Base-by-base conservation (phyloP, 2,888 invertebrate genomes). In the Drosophila meridionalis region DNA sequence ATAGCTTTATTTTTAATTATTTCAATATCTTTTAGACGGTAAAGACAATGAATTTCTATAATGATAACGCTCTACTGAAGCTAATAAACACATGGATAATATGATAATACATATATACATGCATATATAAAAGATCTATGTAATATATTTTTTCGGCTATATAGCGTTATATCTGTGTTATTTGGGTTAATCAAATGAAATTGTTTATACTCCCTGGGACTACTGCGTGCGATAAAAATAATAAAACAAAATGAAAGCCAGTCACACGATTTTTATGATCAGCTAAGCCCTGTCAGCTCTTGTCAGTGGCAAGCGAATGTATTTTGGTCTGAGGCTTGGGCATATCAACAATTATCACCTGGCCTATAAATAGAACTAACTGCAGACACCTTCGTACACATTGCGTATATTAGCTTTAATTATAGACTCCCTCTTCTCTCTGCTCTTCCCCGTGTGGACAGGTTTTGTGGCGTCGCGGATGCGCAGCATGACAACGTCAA, bases 321-420 rank as follows among this genome's bases (percentile, higher is more conserved):
- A 11, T n/a, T n/a, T 59, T 11, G 40, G 12, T 26, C 26, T 50
- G 50, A 38, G 28, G 36, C n/a, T 47, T 58, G 7, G 28, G 36
- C 47, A 48, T 38, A 14, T 5, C 60, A 60, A 26, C 40, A 60
- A 58, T 73, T 76, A 78, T 47, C 79, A 76, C 69, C 53, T 61
- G 26, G 30, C 12, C 40, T 47, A 61, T 61, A 63, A 73, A 73
- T 76, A 79, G 76, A 56, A 12, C 1, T 36, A 38, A 26, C 28
- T 12, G 38, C 20, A 52, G 34, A 45, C 34, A 57, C 9, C 14
- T 32, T 45, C 14, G 11, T 40, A 28, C n/a, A 40, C 28, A 28
- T 61, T 76, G 43, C 43, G 50, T 14, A 78, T 36, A 69, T 73
- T 34, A 30, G 40, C n/a, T 56, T 42, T 42, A 56, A 56, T 42